Conservation (phyloP, 2,797 vertebrate genomes). For the Sarcoramphus papa region DNA sequence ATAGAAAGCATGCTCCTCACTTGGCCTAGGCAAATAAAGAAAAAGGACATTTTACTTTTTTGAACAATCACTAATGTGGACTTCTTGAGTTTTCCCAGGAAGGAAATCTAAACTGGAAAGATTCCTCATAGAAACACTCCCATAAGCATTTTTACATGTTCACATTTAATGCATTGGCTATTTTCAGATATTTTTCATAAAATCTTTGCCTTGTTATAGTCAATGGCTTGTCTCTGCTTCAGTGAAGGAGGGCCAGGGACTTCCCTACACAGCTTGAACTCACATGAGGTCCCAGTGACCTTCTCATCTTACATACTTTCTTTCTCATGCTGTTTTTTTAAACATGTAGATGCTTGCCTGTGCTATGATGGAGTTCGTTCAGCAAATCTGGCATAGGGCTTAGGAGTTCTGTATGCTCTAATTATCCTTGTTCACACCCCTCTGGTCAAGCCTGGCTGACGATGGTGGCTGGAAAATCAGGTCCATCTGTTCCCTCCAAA, state of each 20-base stretch:
- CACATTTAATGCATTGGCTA: background rate
- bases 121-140: background rate
- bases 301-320: background rate
- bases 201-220: background rate
- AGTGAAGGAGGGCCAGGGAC: background rate
- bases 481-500: background rate
- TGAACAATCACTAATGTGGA: background rate
- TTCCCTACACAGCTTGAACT: background rate
- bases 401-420: background rate
- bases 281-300: background rate
- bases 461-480: background rate
- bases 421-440: background rate
- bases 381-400: background rate
- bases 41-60: background rate
- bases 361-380: background rate
- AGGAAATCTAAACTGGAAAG: background rate
- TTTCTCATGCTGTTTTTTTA: background rate
- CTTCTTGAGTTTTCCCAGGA: background rate
- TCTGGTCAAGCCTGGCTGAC: background rate
- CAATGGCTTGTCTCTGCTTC: background rate
- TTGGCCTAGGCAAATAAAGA: background rate
- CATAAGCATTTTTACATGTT: background rate
- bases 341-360: background rate
- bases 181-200: background rate
- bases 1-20: background rate